These are phyloP conservation scores for Torymus tubicola DNA, from an alignment of 2,888 invertebrate genomes.

Conservation along the genomic window DNA sequence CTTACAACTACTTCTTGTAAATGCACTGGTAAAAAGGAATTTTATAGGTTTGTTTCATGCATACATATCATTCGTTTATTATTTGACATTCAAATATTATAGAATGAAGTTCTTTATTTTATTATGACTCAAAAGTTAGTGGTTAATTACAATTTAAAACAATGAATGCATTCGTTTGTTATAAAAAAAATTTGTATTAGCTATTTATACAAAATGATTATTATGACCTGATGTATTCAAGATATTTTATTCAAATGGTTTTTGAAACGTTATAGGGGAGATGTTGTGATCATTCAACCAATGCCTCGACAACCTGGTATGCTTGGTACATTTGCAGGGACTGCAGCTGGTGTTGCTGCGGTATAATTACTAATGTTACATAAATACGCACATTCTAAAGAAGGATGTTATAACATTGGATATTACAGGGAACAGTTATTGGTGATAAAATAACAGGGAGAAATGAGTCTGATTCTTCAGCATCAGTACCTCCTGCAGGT, in stretches of 20 bases:
- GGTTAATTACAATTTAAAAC: not conserved
- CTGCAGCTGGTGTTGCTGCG: slow-evolving; percentile 64
- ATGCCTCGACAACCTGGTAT: slow-evolving; percentile 56
- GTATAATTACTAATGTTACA: slow-evolving; percentile 50
- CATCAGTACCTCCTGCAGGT: slow-evolving; percentile 9
- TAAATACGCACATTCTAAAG: slow-evolving; percentile 1
- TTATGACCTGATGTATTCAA: slow-evolving; percentile 18
- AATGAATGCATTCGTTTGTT: not conserved
- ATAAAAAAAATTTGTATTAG: slow-evolving; percentile 33
- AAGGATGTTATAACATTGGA: slow-evolving; percentile 3
- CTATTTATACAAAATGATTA: slow-evolving; percentile 32
- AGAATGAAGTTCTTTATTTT: not conserved
- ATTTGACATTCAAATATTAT: no score
- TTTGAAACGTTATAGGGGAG: slow-evolving; percentile 49
- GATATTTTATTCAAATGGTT: slow-evolving; percentile 9
- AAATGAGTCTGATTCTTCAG: slow-evolving; percentile 46
- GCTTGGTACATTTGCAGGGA: slow-evolving; percentile 62
- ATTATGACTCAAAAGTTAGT: slow-evolving; percentile 9
- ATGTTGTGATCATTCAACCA: slow-evolving; percentile 60
- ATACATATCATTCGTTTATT: no score
- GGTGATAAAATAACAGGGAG: slow-evolving; percentile 61
- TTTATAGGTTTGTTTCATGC: no score
- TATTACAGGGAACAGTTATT: slow-evolving; percentile 55
- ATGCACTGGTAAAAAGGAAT: no score
- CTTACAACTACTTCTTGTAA: no score